Conservation (phyloP, 2,113 vertebrate species). For the Gallinago media region DNA sequence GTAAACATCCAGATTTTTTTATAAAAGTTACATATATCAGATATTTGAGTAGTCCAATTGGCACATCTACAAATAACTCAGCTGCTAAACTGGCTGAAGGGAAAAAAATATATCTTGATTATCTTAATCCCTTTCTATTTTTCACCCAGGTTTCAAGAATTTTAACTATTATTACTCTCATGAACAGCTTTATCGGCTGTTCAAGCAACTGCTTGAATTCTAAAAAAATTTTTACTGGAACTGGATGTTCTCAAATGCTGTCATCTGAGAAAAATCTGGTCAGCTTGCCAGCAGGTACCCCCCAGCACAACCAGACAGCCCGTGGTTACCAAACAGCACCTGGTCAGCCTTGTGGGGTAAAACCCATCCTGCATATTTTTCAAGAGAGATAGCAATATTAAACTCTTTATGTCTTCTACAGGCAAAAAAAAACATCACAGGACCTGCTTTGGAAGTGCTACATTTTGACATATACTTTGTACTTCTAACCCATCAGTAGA, state of each 20-base stretch:
- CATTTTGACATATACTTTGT: background rate
- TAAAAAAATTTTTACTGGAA: background rate
- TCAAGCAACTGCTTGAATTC: background rate
- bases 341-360: background rate
- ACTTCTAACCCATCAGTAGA: no score
- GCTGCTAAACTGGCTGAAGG: background rate
- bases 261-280: background rate
- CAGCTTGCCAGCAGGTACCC: background rate
- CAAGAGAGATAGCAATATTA: background rate
- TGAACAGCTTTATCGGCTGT: background rate
- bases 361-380: background rate
- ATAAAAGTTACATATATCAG: background rate
- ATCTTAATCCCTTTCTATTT: background rate
- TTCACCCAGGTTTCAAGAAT: background rate
- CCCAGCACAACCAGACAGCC: background rate
- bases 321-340: background rate
- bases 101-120: background rate
- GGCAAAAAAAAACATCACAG: background rate
- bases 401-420: background rate
- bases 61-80: background rate
- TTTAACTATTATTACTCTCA: background rate
- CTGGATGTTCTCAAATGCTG: background rate
- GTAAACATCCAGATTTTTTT: background rate
- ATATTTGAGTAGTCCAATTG: background rate
- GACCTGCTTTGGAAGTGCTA: background rate